phyloP scores from a whole-genome alignment of 2,888 invertebrate genomes.

The Tenodera sinensis region DNA sequence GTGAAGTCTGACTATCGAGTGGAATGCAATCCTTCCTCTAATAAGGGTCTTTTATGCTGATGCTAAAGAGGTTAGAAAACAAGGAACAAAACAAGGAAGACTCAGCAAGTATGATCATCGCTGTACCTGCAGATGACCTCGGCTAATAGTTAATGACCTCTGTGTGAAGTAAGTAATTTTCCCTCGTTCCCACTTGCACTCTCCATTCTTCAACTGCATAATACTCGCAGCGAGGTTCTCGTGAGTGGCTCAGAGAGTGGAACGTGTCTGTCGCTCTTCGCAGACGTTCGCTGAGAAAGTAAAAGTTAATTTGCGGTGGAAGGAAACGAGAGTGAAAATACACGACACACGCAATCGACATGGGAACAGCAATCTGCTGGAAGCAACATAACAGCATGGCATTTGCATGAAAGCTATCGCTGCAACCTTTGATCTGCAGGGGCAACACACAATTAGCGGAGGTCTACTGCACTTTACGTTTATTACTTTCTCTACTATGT shows the following conservation, averaged over 20 bases:
- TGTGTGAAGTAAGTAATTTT: neutral
- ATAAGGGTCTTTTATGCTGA: no score
- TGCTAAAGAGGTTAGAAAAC: no score
- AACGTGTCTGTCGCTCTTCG: neutral
- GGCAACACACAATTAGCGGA: no score
- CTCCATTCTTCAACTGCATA: neutral
- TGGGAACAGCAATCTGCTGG: neutral
- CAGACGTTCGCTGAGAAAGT: neutral
- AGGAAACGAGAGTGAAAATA: slow-evolving; percentile 2
- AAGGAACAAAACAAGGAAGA: no score
- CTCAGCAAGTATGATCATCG: no score
- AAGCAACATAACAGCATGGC: neutral
- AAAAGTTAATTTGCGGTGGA: neutral
- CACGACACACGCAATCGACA: neutral
- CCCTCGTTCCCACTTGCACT: neutral
- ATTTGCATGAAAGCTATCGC: neutral
- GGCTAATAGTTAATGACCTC: neutral
- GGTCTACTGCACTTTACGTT: no score
- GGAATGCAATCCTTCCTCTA: no score
- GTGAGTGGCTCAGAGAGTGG: neutral
- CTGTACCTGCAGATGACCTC: neutral
- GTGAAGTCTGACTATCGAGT: no score
- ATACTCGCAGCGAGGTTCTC: neutral
- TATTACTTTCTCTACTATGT: no score
- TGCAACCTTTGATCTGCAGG: no score